Conservation (phyloP, 2,888 invertebrate species). For the Eupithecia exiguata region DNA sequence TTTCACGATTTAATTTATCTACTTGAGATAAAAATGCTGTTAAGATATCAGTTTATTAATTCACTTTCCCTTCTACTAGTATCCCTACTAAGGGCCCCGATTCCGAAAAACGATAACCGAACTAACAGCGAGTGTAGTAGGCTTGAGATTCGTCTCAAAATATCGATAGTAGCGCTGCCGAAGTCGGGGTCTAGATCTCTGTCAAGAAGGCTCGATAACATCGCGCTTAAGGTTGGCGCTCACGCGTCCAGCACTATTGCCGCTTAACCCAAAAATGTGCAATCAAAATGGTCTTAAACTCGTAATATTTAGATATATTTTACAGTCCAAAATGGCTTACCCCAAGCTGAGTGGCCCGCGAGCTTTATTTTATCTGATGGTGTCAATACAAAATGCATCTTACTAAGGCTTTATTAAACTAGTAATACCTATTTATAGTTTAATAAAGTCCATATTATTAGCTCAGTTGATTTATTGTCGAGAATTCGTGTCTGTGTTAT, state of each 20-base stretch:
- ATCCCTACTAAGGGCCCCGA: neutral
- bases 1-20: neutral
- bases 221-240: neutral
- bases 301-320: neutral
- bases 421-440: too few relatives aligned
- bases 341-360: neutral
- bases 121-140: neutral
- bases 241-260: neutral
- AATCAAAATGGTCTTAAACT: neutral
- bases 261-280: neutral
- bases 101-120: neutral
- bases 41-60: slow-evolving; percentile 16
- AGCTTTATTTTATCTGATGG: neutral
- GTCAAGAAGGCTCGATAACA: neutral
- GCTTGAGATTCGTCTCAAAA: neutral
- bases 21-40: slow-evolving; percentile 15
- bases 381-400: neutral
- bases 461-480: too few relatives aligned
- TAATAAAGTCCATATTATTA: too few relatives aligned
- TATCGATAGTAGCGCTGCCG: neutral
- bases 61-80: neutral
- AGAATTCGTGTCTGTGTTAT: too few relatives aligned
- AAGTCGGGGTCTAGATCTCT: neutral
- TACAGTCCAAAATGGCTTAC: neutral
- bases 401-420: too few relatives aligned